Base-by-base conservation (phyloP, 2,113 vertebrate genomes). In the Oryzias woworae region DNA sequence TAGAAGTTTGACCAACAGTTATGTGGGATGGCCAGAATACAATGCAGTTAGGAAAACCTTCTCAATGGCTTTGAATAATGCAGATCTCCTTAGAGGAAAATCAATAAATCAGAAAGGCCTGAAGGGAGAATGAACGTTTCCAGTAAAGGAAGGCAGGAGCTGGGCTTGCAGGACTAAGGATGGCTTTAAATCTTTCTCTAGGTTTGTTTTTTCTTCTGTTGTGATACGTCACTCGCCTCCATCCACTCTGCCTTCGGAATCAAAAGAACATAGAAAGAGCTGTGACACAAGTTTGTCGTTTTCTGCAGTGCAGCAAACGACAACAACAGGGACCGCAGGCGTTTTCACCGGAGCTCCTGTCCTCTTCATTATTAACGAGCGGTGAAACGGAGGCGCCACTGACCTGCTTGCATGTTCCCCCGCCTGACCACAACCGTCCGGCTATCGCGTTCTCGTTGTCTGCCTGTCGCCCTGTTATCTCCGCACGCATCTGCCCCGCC, bases 381-480 rank as follows among this genome's bases (percentile, higher is more conserved):
- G 53, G 47, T 62, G 53, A 75, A 59, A 62, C 16, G 44, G 65
- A 71, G 71, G 71, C 71, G 72, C 60, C 20, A 46, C 75, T 85
- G 83, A 85, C 86, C 85, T 65, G 81, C 77, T 68, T 83, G 82
- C 88, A 84, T 85, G 60, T 74, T 78, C 85, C 78, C 85, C 77
- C 73, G 83, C 78, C 76, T 84, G 82, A 88, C 82, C 82, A 81
- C 79, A 70, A 70, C 71, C 78, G 85, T 76, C 89, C 91, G 91
- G 91, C 89, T 90, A 89, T 80, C 85, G 62, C 65, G 77, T 4
- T 46, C 72, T 53, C 26, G 44, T 10, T 36, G 36, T 36, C 36
- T 36, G 36, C 36, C 36, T 10, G 36, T 36, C 36, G 36, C 36
- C 36, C 49, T 58, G n/a, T 43, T 22, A 54, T 59, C 23, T 31